Conservation (phyloP, 2,888 invertebrate genomes). For the Limnephilus rhombicus region DNA sequence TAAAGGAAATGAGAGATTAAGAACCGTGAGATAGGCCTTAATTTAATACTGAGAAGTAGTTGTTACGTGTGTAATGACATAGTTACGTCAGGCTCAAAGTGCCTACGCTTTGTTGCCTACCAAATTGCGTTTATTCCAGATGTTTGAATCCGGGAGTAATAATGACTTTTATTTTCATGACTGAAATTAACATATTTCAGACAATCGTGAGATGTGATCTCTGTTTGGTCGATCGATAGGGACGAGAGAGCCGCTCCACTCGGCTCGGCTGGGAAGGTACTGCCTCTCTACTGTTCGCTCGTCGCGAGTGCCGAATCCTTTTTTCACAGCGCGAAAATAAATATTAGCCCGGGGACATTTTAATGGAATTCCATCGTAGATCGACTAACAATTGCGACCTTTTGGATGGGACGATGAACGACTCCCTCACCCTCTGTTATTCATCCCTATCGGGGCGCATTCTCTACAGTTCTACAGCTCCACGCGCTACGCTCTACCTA, state of each 20-base stretch:
- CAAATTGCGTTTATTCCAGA: not conserved
- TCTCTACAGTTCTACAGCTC: too few relatives aligned
- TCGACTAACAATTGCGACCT: constrained; percentile 58
- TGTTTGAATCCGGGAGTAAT: not conserved
- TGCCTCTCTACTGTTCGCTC: constrained; percentile 8
- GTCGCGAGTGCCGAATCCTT: constrained; percentile 50
- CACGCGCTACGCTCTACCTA: not conserved
- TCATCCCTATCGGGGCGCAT: not conserved
- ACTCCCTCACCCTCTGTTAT: not conserved
- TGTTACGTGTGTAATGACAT: not conserved
- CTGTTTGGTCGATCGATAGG: constrained; percentile 30
- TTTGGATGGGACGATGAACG: constrained; percentile 46
- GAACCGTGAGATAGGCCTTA: constrained; percentile 1
- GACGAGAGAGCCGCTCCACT: constrained; percentile 43
- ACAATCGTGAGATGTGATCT: constrained; percentile 20
- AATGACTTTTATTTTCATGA: not conserved
- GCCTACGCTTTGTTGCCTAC: not conserved
- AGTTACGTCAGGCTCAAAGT: not conserved
- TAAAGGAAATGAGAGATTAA: not conserved
- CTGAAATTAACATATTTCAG: constrained; percentile 33
- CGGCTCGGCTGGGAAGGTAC: constrained; percentile 29
- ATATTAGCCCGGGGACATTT: constrained; percentile 60
- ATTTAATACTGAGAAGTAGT: not conserved
- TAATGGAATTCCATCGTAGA: constrained; percentile 63
- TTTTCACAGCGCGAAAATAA: constrained; percentile 59